Conservation (phyloP, 2,797 vertebrate genomes). For the Tinamus major region DNA sequence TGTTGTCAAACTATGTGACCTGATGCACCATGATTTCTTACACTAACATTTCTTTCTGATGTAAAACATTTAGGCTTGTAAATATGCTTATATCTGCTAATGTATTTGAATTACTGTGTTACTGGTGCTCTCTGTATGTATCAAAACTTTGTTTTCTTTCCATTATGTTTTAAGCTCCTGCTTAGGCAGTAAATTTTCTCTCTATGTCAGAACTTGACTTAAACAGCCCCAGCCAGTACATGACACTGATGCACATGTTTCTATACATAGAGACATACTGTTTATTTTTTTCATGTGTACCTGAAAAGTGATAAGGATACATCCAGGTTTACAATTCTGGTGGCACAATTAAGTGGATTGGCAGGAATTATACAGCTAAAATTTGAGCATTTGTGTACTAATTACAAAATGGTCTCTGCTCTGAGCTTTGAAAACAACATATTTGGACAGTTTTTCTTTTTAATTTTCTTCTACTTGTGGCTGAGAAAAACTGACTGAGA, state of each 20-base stretch:
- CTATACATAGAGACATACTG: not conserved
- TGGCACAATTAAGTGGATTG: not conserved
- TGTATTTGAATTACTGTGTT: not conserved
- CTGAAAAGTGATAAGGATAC: not conserved
- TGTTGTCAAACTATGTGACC: not conserved
- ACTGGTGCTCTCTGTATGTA: not conserved
- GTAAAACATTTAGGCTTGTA: not conserved
- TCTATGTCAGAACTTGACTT: not conserved
- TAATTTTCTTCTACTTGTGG: conserved; percentile 21
- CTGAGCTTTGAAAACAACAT: conserved; percentile 33
- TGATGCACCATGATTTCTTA: not conserved
- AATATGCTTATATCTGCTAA: not conserved
- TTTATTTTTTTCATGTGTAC: not conserved
- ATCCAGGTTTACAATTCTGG: not conserved
- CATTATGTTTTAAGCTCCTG: not conserved
- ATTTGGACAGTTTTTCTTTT: conserved; percentile 48
- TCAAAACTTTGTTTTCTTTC: not conserved
- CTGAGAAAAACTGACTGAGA: conserved; percentile 31
- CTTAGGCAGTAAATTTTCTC: not conserved
- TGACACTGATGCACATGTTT: not conserved
- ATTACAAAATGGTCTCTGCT: conserved; percentile 24
- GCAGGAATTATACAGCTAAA: conserved; percentile 3
- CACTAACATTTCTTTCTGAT: not conserved
- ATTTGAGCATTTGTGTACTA: not conserved
- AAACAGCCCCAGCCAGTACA: not conserved